A percentile compares a stretch with the other conserved stretches of the same genome.
Evolutionary conservation across 2,113 vertebrate genomes (phyloP).

Genomic region (Muscicapa adusta): DNA sequence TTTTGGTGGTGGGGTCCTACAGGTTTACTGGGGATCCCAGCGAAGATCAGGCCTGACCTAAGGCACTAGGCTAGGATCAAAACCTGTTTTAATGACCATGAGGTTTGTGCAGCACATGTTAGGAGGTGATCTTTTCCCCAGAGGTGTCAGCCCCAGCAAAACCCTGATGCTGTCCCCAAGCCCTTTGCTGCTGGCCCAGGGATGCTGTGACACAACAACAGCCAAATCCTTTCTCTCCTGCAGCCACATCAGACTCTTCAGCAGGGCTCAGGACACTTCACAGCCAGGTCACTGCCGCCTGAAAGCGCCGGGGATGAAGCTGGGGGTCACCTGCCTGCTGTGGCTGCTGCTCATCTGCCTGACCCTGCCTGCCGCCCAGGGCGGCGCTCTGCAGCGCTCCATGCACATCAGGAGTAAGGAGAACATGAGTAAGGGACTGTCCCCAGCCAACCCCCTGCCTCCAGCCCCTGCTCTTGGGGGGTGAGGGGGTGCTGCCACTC

Average conservation of each 20-base stretch:
- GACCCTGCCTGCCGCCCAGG: not conserved
- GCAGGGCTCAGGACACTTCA: not conserved
- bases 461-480: not conserved
- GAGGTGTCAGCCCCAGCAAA: not conserved
- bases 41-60: not conserved
- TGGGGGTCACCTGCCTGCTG: constrained; percentile 34
- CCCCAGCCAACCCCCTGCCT: too few relatives aligned
- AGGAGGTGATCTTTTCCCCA: not conserved
- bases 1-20: not conserved
- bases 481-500: not conserved
- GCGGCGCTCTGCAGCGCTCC: constrained; percentile 31
- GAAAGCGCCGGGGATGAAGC: constrained; percentile 37
- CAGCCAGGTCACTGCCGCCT: rapidly evolving
- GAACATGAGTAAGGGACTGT: constrained; percentile 36
- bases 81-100: rapidly evolving
- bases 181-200: not conserved
- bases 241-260: not conserved
- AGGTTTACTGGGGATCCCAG: rapidly evolving
- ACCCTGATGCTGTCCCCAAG: rapidly evolving
- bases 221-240: not conserved
- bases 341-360: constrained; percentile 72
- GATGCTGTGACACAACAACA: not conserved
- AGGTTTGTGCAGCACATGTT: not conserved
- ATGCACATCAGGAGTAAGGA: constrained; percentile 75
- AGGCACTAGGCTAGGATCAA: not conserved